phyloP scores from a whole-genome alignment of 2,888 invertebrate species.

The Acanthosepion esculentum region DNA sequence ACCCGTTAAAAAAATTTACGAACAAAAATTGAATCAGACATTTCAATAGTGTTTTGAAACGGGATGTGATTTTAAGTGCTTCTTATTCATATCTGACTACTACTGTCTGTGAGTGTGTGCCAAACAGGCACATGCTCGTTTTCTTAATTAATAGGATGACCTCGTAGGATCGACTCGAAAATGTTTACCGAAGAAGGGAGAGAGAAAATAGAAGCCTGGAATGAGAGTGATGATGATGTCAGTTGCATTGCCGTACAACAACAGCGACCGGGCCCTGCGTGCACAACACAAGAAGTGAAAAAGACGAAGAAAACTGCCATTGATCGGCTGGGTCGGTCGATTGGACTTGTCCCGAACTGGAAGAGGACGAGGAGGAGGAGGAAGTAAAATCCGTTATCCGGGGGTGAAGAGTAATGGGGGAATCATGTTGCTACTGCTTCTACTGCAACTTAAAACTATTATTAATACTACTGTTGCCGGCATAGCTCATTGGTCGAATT shows the following conservation, averaged over 20 bases:
- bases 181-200: background rate
- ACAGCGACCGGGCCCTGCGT: background rate
- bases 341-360: constrained; percentile 18
- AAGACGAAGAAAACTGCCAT: background rate
- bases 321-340: constrained; percentile 14
- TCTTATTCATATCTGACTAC: too few relatives aligned
- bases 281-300: background rate
- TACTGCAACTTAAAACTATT: background rate
- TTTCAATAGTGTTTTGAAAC: background rate
- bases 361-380: background rate
- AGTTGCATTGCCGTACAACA: constrained; percentile 8
- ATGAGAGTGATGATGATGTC: background rate
- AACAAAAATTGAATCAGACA: background rate
- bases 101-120: background rate
- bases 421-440: background rate
- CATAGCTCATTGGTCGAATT: background rate
- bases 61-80: background rate
- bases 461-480: background rate
- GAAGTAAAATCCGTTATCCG: background rate
- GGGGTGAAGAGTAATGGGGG: background rate
- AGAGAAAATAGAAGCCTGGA: background rate
- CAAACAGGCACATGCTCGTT: background rate
- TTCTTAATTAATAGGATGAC: constrained; percentile 20
- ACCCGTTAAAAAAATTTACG: background rate
- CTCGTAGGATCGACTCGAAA: background rate